These are phyloP conservation scores for Lepidostoma basale DNA, from an alignment of 1,140 invertebrate species.

Conservation along the genomic window DNA sequence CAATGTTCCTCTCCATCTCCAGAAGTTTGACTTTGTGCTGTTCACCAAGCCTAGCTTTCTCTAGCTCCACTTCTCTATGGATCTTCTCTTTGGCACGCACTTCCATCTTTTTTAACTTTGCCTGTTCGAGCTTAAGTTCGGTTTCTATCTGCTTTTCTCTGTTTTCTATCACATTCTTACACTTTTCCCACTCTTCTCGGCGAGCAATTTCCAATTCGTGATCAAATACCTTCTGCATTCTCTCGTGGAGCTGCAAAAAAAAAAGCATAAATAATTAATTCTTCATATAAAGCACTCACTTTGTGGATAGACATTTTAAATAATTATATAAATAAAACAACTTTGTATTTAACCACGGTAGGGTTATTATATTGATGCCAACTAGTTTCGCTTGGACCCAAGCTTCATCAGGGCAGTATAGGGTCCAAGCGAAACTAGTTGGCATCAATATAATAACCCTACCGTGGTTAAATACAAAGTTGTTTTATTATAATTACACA, in stretches of 20 bases:
- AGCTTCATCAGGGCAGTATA: no score
- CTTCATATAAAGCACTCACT: no score
- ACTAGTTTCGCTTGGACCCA: no score
- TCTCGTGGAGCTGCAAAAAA: conserved; percentile 32
- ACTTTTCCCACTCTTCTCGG: conserved; percentile 36
- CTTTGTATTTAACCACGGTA: no score
- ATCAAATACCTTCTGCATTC: conserved; percentile 42
- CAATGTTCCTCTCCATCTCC: conserved; percentile 31
- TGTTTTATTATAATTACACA: no score
- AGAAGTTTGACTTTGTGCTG: conserved; percentile 24
- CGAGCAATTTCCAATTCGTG: conserved; percentile 37
- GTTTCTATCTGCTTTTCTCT: conserved; percentile 26
- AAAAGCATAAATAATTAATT: neutral
- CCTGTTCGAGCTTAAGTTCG: conserved; percentile 26
- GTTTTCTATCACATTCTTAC: conserved; percentile 25
- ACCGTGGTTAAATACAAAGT: no score
- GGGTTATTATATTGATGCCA: no score
- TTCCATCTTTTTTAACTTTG: conserved; percentile 32
- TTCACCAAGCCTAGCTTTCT: conserved; percentile 24
- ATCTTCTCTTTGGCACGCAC: conserved; percentile 19
- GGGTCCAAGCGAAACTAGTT: no score
- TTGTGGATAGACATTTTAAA: no score
- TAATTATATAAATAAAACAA: no score
- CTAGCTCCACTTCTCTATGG: conserved; percentile 29
- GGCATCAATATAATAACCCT: no score